phyloP scores from a whole-genome alignment of 2,113 vertebrate species.

The Carlito syrichta region DNA sequence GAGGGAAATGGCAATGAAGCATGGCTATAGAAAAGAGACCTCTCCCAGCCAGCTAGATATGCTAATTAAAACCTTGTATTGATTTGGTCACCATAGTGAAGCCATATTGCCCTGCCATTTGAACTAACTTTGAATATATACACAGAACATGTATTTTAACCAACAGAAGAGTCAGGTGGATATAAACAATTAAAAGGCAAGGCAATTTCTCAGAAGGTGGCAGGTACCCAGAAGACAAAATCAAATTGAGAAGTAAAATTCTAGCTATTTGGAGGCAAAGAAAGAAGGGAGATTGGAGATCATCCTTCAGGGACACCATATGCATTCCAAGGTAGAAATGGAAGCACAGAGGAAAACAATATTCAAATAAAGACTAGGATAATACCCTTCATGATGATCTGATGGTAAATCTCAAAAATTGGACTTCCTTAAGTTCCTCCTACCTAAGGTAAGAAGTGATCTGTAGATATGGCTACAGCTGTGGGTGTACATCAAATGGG shows the following conservation, averaged over 20 bases:
- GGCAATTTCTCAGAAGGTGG: background rate
- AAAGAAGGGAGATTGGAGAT: background rate
- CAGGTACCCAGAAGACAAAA: background rate
- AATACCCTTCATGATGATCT: background rate
- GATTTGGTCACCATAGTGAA: background rate
- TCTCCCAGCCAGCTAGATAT: background rate
- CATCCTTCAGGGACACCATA: accelerated
- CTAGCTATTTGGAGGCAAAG: background rate
- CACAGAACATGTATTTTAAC: background rate
- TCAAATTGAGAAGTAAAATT: background rate
- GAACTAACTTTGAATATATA: background rate
- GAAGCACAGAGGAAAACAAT: background rate
- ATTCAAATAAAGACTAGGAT: background rate
- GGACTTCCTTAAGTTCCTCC: background rate
- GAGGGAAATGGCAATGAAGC: background rate
- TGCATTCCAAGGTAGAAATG: background rate
- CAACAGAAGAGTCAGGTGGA: background rate
- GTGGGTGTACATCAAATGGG: background rate
- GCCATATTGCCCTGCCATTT: background rate
- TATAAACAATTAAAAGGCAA: background rate
- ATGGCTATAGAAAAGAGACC: background rate
- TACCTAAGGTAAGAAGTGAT: background rate
- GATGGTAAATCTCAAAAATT: background rate
- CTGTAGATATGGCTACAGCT: background rate
- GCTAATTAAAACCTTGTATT: background rate